These are phyloP conservation scores for Halesus radiatus DNA, from an alignment of 1,140 invertebrate species.

Conservation along the genomic window DNA sequence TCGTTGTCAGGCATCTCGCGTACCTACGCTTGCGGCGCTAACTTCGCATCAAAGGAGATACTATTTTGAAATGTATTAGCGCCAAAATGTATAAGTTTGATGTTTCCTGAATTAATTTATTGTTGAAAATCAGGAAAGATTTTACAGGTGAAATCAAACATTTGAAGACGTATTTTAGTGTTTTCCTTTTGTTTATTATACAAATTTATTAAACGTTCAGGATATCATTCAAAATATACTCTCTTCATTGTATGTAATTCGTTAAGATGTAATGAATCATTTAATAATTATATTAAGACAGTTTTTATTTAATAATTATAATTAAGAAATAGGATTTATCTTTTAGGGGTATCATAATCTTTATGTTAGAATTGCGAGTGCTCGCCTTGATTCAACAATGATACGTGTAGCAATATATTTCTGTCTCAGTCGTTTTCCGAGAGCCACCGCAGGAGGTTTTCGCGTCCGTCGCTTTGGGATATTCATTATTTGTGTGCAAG, in stretches of 20 bases:
- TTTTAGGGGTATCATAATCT: neutral
- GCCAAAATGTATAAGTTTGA: slow-evolving; percentile 17
- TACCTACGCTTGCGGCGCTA: slow-evolving; percentile 46
- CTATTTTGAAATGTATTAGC: slow-evolving; percentile 47
- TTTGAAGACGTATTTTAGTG: slow-evolving; percentile 9
- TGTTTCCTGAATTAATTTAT: neutral
- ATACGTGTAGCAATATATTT: slow-evolving; percentile 47
- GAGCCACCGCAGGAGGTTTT: slow-evolving; percentile 39
- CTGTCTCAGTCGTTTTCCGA: slow-evolving; percentile 44
- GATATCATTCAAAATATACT: slow-evolving; percentile 32
- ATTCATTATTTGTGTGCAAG: slow-evolving; percentile 46
- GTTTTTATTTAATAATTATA: slow-evolving; percentile 3
- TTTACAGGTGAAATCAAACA: neutral
- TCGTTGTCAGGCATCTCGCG: slow-evolving; percentile 38
- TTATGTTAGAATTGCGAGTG: slow-evolving; percentile 27
- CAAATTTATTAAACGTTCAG: slow-evolving; percentile 37
- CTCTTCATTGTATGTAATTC: slow-evolving; percentile 7
- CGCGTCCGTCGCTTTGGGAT: slow-evolving; percentile 26
- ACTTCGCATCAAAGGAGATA: slow-evolving; percentile 44
- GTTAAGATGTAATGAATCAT: neutral
- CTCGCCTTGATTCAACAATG: slow-evolving; percentile 27
- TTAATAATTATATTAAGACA: neutral
- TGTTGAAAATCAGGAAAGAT: neutral
- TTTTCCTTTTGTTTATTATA: slow-evolving; percentile 36
- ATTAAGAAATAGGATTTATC: slow-evolving; percentile 5